These are phyloP conservation scores for Drosophila bocqueti DNA, from an alignment of 1,140 invertebrate genomes.

Conservation along the genomic window DNA sequence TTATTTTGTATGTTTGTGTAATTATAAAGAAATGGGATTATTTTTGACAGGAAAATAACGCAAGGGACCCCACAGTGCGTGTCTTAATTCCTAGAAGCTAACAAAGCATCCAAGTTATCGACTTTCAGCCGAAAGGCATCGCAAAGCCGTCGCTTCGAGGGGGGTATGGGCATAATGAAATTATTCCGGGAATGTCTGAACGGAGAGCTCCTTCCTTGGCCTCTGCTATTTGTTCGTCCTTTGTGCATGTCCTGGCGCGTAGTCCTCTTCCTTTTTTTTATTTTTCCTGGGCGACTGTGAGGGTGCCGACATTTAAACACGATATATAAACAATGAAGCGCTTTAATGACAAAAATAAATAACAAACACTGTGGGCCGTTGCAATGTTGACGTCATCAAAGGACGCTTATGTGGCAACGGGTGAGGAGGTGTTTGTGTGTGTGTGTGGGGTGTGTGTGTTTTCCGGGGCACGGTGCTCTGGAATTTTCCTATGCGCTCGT, in stretches of 20 bases:
- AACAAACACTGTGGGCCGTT: constrained; percentile 45
- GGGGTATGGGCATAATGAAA: constrained; percentile 34
- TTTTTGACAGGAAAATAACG: neutral
- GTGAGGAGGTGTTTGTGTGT: neutral
- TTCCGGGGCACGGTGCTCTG: constrained; percentile 1
- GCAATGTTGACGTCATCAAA: constrained; percentile 53
- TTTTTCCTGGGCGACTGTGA: neutral
- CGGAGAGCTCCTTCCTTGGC: neutral
- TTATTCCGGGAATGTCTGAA: constrained; percentile 20
- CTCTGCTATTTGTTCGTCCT: neutral
- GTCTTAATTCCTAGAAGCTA: constrained; percentile 20
- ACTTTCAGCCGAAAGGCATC: constrained; percentile 15
- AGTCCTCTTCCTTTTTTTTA: neutral
- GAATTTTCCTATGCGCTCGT: constrained; percentile 29
- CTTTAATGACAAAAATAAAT: constrained; percentile 72
- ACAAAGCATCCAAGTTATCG: constrained; percentile 36
- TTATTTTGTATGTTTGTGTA: neutral
- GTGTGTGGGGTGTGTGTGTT: neutral
- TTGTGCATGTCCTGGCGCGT: constrained; percentile 9
- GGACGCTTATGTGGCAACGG: constrained; percentile 36
- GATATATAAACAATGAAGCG: constrained; percentile 71
- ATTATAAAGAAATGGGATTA: too few relatives aligned
- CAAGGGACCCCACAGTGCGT: neutral
- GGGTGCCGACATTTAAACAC: constrained; percentile 60
- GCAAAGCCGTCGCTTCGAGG: constrained; percentile 6